Evolutionary conservation across 1,140 invertebrate genomes (phyloP).

Genomic region (Pissodes strobi): DNA sequence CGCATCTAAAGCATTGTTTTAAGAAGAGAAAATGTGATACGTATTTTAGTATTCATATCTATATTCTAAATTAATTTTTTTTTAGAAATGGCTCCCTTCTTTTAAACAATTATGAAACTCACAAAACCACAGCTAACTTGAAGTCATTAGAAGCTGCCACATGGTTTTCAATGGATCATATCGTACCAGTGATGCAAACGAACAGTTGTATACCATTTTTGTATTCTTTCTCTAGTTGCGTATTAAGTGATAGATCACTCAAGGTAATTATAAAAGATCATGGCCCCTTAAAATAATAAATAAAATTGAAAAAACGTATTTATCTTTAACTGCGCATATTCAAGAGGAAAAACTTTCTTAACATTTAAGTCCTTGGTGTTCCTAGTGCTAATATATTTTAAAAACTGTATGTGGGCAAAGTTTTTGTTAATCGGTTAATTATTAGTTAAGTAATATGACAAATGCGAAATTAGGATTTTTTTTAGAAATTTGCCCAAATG

Average conservation of each 20-base stretch:
- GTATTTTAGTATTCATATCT: too few relatives aligned
- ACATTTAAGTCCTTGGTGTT: too few relatives aligned
- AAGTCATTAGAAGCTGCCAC: constrained; percentile 54
- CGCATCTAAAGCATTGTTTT: too few relatives aligned
- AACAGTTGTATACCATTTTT: constrained; percentile 60
- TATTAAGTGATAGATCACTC: constrained; percentile 33
- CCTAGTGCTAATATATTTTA: too few relatives aligned
- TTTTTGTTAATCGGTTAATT: too few relatives aligned
- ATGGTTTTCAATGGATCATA: constrained; percentile 57
- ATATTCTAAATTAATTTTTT: background rate
- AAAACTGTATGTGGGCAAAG: too few relatives aligned
- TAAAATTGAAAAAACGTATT: too few relatives aligned
- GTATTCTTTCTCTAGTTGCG: constrained; percentile 54
- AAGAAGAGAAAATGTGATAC: too few relatives aligned
- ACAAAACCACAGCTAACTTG: constrained; percentile 54
- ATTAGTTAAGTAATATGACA: too few relatives aligned
- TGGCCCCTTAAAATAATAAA: background rate
- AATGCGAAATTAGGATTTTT: too few relatives aligned
- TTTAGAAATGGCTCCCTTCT: constrained; percentile 59
- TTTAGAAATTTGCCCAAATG: too few relatives aligned
- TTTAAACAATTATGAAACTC: constrained; percentile 55
- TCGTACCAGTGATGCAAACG: constrained; percentile 59
- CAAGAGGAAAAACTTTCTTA: too few relatives aligned
- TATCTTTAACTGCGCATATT: background rate
- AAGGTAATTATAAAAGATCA: constrained; percentile 38